Conservation (phyloP, 2,797 vertebrate genomes). For the Sebastes trivittatus region DNA sequence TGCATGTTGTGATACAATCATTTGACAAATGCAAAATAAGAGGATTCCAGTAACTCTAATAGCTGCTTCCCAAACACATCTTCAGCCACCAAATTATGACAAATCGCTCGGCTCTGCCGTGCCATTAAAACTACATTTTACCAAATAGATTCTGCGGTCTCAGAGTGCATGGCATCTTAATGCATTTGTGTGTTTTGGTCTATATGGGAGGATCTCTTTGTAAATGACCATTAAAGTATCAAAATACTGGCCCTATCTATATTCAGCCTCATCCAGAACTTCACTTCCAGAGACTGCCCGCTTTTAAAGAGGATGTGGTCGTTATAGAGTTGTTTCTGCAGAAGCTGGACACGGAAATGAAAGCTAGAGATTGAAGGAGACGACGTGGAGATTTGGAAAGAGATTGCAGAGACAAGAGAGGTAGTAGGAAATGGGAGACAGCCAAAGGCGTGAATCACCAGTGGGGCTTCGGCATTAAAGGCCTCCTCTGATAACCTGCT, state of each 20-base stretch:
- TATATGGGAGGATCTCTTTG: not conserved
- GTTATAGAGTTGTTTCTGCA: slow-evolving; percentile 38
- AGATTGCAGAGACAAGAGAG: not conserved
- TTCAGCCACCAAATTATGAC: not conserved
- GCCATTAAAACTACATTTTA: slow-evolving; percentile 19
- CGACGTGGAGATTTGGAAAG: not conserved
- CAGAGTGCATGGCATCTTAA: not conserved
- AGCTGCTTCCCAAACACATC: not conserved
- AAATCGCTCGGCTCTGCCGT: not conserved
- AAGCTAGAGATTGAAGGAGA: not conserved
- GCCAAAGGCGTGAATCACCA: not conserved
- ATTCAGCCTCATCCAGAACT: not conserved
- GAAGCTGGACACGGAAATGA: not conserved
- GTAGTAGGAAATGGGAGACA: not conserved
- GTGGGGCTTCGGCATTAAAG: not conserved
- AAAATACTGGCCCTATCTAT: not conserved
- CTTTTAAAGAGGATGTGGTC: slow-evolving; percentile 37
- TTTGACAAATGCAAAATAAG: slow-evolving; percentile 1
- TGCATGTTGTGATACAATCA: not conserved
- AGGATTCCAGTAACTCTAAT: not conserved
- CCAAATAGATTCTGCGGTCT: not conserved
- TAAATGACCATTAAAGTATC: slow-evolving; percentile 24
- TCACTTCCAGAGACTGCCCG: not conserved
- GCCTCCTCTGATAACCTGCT: not conserved
- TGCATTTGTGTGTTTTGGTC: not conserved